Evolutionary conservation across 2,113 vertebrate genomes (phyloP), one percentile per base, ranked within the genome.

Genomic region (Apteryx mantelli): DNA sequence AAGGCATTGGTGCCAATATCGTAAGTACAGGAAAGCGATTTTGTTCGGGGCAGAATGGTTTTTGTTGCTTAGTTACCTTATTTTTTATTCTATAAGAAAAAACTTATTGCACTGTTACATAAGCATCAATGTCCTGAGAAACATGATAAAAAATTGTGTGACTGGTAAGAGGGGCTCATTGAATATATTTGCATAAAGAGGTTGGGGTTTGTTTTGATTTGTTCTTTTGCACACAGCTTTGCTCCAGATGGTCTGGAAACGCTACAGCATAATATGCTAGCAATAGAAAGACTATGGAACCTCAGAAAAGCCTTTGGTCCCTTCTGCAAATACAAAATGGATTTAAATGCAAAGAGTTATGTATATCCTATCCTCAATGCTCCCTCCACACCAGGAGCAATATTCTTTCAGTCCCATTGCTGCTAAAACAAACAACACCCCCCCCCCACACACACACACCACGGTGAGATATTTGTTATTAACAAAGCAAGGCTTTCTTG

Each of bases 51-150:
- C 75, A 92, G 83, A 77, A 80, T 13, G 13, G 12, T 18, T 93
- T 78, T 56, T 83, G 94, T 97, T 97, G 97, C 96, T 89, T 97
- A 2, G 96, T 53, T 97, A 97, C 96, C 82, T 82, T 24, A 68
- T 24, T 80, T 84, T 55, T 92, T 6, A 68, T 91, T 93, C 86
- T 8, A 24, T 32, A 58, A 81, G 75, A 60, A 46, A 93, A 86
- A 97, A 78, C 69, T 80, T 75, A 32, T 63, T 34, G 71, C 90
- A 32, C 18, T 87, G 73, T 95, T 97, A 94, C 90, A 95, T 94
- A 97, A 97, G 93, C 66, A 91, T 86, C 70, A 91, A 81, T 11
- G 32, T 32, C 61, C 85, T 4, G 3, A 77, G 66, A 64, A 89
- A 95, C 91, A 40, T 78, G 2, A 17, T 36, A 20, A 71, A 68